phyloP scores from a whole-genome alignment of 2,797 vertebrate genomes.

The Xiphophorus birchmanni region DNA sequence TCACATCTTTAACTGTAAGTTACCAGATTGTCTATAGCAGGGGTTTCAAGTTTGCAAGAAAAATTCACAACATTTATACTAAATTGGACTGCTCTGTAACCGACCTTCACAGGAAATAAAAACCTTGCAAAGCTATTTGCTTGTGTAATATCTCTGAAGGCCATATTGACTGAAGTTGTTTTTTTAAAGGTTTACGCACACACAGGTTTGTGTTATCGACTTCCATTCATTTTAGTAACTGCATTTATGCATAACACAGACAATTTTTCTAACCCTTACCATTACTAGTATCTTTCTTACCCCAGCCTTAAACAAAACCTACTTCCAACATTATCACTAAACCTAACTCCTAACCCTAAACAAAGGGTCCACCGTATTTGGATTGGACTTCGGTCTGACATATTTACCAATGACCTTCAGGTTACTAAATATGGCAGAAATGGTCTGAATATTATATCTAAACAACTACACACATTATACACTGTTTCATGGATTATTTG shows the following conservation, averaged over 20 bases:
- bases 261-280: too few relatives aligned
- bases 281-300: too few relatives aligned
- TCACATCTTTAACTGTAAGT: neutral
- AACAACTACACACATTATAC: neutral
- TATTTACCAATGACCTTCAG: too few relatives aligned
- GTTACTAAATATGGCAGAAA: too few relatives aligned
- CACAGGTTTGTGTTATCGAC: neutral
- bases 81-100: neutral
- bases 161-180: neutral
- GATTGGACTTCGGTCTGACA: too few relatives aligned
- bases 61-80: neutral
- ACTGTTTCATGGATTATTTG: neutral
- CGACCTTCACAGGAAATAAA: conserved; percentile 7
- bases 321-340: too few relatives aligned
- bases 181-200: neutral
- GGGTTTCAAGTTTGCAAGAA: conserved; percentile 13
- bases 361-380: too few relatives aligned
- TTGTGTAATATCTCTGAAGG: neutral
- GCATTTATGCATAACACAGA: too few relatives aligned
- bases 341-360: too few relatives aligned
- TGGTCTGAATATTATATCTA: too few relatives aligned
- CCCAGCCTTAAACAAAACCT: too few relatives aligned
- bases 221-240: too few relatives aligned
- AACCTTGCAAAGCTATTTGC: neutral
- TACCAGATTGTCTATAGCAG: neutral